Evolutionary conservation across 2,888 invertebrate species (phyloP).

Genomic region (Xylota segnis): DNA sequence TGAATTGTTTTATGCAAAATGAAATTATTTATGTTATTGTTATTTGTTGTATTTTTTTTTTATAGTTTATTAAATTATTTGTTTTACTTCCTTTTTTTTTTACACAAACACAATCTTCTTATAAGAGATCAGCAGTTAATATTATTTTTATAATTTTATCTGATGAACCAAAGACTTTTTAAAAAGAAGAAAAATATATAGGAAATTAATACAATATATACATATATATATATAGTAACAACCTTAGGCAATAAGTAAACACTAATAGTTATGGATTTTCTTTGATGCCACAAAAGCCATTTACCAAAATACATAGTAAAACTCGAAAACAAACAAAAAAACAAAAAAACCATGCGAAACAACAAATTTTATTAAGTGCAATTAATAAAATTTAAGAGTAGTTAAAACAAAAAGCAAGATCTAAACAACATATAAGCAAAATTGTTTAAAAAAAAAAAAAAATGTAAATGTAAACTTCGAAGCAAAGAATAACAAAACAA

Average conservation of each 20-base stretch:
- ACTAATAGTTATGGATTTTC: conserved; percentile 70
- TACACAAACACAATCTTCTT: conserved; percentile 52
- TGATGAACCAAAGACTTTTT: conserved; percentile 76
- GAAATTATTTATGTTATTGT: conserved; percentile 68
- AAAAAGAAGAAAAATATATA: conserved; percentile 49
- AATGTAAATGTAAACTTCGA: conserved; percentile 62
- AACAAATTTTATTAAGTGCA: conserved; percentile 77
- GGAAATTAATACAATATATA: conserved; percentile 22
- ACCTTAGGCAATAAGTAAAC: conserved; percentile 62
- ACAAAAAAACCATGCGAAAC: conserved; percentile 64
- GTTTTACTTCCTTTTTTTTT: conserved; percentile 41
- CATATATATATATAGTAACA: conserved; percentile 59
- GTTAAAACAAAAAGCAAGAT: conserved; percentile 62
- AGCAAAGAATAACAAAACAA: conserved; percentile 44
- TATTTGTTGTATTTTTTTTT: conserved; percentile 67
- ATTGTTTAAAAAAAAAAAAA: too few relatives aligned
- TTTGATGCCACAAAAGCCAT: conserved; percentile 74
- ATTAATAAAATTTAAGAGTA: conserved; percentile 77
- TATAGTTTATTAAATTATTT: conserved; percentile 73
- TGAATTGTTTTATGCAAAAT: conserved; percentile 49
- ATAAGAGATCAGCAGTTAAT: conserved; percentile 52
- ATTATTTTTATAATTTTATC: conserved; percentile 69
- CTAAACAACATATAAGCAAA: conserved; percentile 48
- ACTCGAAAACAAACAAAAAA: conserved; percentile 59
- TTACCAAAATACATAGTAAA: conserved; percentile 76